Conservation (phyloP, 1,140 invertebrate genomes). For the Andrena cerasifolii region DNA sequence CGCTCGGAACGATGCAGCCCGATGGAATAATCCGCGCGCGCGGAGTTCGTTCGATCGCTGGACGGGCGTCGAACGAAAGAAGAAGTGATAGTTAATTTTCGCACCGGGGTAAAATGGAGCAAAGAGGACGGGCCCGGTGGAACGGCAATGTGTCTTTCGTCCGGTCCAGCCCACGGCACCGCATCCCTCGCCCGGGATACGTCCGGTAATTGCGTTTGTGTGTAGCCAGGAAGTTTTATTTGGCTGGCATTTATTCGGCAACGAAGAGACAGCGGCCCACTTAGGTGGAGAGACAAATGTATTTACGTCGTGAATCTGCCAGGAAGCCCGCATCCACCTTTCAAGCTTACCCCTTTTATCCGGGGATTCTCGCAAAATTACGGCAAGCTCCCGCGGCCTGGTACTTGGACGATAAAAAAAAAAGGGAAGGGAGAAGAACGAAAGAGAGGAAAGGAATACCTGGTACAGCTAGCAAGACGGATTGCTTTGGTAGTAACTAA, state of each 20-base stretch:
- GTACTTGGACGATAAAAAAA: constrained; percentile 23
- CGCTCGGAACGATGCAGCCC: neutral
- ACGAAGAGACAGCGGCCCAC: constrained; percentile 72
- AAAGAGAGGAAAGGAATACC: neutral
- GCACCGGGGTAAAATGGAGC: constrained; percentile 40
- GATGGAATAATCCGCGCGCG: neutral
- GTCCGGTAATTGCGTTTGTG: constrained; percentile 74
- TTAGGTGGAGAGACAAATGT: constrained; percentile 72
- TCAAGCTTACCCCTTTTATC: constrained; percentile 68
- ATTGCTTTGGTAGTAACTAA: neutral
- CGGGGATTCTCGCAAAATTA: constrained; percentile 65
- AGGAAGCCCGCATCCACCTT: constrained; percentile 67
- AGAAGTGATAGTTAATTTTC: constrained; percentile 55
- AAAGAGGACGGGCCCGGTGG: constrained; percentile 45
- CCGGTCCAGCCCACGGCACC: constrained; percentile 43
- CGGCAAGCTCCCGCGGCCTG: constrained; percentile 31
- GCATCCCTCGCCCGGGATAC: constrained; percentile 45
- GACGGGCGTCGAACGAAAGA: constrained; percentile 31
- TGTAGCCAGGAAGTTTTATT: constrained; percentile 74
- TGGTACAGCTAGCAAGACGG: neutral
- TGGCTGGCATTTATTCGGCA: constrained; percentile 74
- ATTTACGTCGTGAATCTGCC: constrained; percentile 71
- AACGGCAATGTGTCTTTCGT: constrained; percentile 68
- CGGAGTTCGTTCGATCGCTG: neutral
- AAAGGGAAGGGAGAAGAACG: neutral